These are phyloP conservation scores for Stenodema calcarata DNA, from an alignment of 2,888 invertebrate genomes.

Conservation along the genomic window DNA sequence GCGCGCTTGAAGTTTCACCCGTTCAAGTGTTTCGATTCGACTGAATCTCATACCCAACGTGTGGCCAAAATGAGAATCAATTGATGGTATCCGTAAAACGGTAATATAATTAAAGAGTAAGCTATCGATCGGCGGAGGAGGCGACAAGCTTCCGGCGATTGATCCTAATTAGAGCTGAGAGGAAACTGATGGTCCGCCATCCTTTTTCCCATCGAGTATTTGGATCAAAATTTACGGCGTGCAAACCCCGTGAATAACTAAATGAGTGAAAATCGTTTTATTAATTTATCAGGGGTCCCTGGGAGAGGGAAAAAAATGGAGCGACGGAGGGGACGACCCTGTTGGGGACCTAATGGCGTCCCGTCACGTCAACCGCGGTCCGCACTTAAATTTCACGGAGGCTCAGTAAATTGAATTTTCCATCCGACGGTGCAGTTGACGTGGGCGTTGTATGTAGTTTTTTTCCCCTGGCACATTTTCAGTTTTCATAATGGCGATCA, in stretches of 20 bases:
- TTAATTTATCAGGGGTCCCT: neutral
- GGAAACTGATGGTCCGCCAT: constrained; percentile 7
- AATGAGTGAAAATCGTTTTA: constrained; percentile 1
- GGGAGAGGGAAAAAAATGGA: neutral
- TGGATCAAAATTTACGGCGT: neutral
- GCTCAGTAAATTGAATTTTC: no score
- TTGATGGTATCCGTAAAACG: no score
- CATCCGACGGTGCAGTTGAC: no score
- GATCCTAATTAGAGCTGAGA: constrained; percentile 19
- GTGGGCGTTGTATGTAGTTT: no score
- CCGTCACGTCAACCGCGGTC: neutral
- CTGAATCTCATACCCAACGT: no score
- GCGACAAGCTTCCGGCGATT: neutral
- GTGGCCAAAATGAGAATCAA: no score
- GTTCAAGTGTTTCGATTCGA: no score
- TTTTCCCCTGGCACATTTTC: no score
- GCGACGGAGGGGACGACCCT: neutral
- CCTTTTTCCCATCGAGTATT: neutral
- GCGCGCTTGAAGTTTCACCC: no score
- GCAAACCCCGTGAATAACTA: neutral
- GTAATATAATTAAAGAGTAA: no score
- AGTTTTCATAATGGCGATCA: no score
- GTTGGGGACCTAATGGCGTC: neutral
- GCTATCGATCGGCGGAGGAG: neutral
- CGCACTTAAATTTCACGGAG: neutral